These are phyloP conservation scores for Sylvia borin DNA, from an alignment of 2,797 vertebrate genomes.

Conservation along the genomic window DNA sequence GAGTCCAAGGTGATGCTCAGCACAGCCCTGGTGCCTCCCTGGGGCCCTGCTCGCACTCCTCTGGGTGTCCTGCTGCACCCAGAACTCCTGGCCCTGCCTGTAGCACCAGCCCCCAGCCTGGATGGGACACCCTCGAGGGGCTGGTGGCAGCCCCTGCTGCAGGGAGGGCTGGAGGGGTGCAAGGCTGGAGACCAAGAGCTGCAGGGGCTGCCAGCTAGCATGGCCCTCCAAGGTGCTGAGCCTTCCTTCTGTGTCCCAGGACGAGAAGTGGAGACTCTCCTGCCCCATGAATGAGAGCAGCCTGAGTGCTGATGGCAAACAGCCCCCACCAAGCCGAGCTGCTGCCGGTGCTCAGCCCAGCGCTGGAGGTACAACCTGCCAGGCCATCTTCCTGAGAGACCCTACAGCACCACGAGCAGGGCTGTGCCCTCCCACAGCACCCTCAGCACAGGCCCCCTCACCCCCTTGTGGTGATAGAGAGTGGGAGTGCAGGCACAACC, in stretches of 20 bases:
- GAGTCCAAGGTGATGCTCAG: conserved; percentile 34
- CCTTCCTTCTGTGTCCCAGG: neutral
- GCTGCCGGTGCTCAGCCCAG: neutral
- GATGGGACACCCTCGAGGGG: neutral
- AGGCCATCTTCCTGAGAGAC: neutral
- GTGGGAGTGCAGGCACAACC: rapidly evolving
- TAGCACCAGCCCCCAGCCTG: neutral
- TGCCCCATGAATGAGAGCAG: neutral
- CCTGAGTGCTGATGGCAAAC: neutral
- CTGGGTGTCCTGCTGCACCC: neutral
- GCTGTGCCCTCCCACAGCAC: neutral
- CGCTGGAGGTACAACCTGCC: neutral
- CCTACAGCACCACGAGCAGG: neutral
- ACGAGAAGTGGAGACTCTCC: neutral
- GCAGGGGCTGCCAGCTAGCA: neutral
- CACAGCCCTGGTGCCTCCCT: neutral
- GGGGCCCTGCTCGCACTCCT: rapidly evolving
- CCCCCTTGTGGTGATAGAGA: neutral
- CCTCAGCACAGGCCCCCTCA: too few species aligned
- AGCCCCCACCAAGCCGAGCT: neutral
- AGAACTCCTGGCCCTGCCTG: rapidly evolving
- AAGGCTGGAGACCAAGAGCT: neutral
- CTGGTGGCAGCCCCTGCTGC: neutral
- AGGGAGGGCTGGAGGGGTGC: neutral
- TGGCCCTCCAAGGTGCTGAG: neutral